Conservation (phyloP, 1,140 invertebrate species). For the Drosophila subobscura region DNA sequence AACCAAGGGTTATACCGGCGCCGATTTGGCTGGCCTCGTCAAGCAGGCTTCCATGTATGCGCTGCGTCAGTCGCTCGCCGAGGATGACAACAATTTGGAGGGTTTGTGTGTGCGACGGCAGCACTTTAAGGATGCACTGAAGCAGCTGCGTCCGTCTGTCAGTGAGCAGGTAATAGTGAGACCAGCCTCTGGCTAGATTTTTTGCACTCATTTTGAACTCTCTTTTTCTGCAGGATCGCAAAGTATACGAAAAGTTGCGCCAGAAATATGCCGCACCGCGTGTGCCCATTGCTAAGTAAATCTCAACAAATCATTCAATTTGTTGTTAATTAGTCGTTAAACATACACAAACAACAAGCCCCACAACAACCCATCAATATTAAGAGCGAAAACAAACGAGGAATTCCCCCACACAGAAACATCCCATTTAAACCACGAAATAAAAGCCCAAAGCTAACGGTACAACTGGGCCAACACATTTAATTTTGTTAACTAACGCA, state of each 20-base stretch:
- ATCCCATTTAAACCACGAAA: neutral
- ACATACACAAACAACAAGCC: neutral
- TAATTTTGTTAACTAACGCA: slow-evolving; percentile 34
- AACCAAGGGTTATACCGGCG: slow-evolving; percentile 94
- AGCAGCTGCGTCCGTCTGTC: slow-evolving; percentile 73
- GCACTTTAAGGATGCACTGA: slow-evolving; percentile 73
- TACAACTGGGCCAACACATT: slow-evolving; percentile 9
- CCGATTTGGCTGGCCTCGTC: slow-evolving; percentile 94
- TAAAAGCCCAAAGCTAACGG: neutral
- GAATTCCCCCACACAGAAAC: slow-evolving; percentile 3
- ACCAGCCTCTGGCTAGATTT: neutral
- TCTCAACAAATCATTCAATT: slow-evolving; percentile 29
- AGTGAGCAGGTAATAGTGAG: slow-evolving; percentile 58
- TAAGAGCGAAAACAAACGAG: slow-evolving; percentile 14
- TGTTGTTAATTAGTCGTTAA: slow-evolving; percentile 58
- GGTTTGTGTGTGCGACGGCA: slow-evolving; percentile 65
- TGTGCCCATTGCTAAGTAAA: slow-evolving; percentile 43
- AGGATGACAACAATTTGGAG: slow-evolving; percentile 50
- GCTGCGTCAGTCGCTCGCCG: slow-evolving; percentile 87
- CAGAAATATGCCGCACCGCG: slow-evolving; percentile 78
- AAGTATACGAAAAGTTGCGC: slow-evolving; percentile 77
- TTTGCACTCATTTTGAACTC: neutral
- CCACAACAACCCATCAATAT: neutral
- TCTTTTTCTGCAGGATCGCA: slow-evolving; percentile 65
- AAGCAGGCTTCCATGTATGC: slow-evolving; percentile 92